phyloP scores from a whole-genome alignment of 2,113 vertebrate genomes.

The Clinocottus analis region DNA sequence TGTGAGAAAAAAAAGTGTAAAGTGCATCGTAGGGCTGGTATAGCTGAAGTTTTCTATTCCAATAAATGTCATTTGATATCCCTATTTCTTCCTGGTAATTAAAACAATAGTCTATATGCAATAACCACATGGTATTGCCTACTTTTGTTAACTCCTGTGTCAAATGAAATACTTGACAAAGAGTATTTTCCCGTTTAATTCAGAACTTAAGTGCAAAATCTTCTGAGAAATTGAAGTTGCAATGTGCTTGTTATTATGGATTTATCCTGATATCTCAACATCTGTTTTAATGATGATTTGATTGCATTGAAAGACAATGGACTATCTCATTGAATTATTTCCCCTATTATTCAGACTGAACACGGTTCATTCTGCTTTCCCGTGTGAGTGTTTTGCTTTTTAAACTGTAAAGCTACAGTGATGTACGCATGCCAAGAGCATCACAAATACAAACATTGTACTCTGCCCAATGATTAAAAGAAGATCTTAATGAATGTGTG shows the following conservation, averaged over 20 bases:
- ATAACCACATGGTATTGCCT: not conserved
- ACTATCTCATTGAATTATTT: not conserved
- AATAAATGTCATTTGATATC: not conserved
- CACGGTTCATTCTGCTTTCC: slow-evolving; percentile 35
- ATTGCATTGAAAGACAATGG: not conserved
- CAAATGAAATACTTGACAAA: not conserved
- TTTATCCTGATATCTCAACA: not conserved
- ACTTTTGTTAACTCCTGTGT: not conserved
- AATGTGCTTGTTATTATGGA: not conserved
- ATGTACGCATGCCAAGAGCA: slow-evolving; percentile 50
- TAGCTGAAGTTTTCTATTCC: not conserved
- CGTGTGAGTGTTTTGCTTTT: slow-evolving; percentile 55
- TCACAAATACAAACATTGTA: slow-evolving; percentile 32
- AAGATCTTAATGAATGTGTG: slow-evolving; percentile 18
- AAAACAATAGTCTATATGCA: not conserved
- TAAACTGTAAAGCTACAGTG: slow-evolving; percentile 43
- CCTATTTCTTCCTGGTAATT: not conserved
- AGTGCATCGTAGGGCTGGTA: not conserved
- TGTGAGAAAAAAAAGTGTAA: not conserved
- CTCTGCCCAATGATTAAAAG: slow-evolving; percentile 28
- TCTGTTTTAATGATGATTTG: not conserved
- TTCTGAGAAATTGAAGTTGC: not conserved
- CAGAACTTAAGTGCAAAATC: not conserved
- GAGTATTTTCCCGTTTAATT: not conserved
- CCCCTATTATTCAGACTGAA: slow-evolving; percentile 12